Percentiles rank a stretch among this genome's conserved stretches.
phyloP scores from a whole-genome alignment of 2,113 vertebrate genomes.

The Brachyhypopomus occidentalis region DNA sequence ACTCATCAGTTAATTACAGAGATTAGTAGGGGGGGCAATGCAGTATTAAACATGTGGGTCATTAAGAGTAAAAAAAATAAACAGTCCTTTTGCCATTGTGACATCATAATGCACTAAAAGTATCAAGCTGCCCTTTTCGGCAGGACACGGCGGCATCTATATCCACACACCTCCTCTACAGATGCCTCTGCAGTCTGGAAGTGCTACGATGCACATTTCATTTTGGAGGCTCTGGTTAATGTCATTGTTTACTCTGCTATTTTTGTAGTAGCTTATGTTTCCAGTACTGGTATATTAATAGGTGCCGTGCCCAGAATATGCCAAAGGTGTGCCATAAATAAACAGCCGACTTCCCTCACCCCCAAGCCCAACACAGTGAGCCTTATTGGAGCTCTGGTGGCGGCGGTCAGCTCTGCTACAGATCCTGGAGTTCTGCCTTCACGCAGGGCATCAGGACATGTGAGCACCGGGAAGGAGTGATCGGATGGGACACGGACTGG shows the following conservation, averaged over 20 bases:
- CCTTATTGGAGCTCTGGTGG: slow-evolving; percentile 51
- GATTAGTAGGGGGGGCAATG: too few species aligned
- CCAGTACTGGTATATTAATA: slow-evolving; percentile 54
- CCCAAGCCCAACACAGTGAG: slow-evolving; percentile 48
- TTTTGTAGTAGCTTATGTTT: slow-evolving; percentile 45
- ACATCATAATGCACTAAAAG: slow-evolving; percentile 38
- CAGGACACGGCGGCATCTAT: slow-evolving; percentile 23
- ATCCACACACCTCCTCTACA: slow-evolving; percentile 43
- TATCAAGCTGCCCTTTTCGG: neutral
- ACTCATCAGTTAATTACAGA: too few species aligned
- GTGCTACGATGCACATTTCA: slow-evolving; percentile 41
- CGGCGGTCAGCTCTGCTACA: slow-evolving; percentile 31
- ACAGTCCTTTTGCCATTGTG: slow-evolving; percentile 35
- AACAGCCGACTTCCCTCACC: slow-evolving; percentile 45
- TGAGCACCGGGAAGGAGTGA: slow-evolving; percentile 18
- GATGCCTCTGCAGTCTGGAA: slow-evolving; percentile 37
- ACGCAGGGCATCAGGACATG: neutral
- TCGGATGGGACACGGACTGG: slow-evolving; percentile 44
- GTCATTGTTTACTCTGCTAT: slow-evolving; percentile 51
- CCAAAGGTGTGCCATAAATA: slow-evolving; percentile 52
- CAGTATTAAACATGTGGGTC: neutral
- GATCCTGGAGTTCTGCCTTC: slow-evolving; percentile 3
- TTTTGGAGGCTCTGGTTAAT: slow-evolving; percentile 47
- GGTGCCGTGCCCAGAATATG: slow-evolving; percentile 51
- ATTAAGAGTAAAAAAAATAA: slow-evolving; percentile 6